Percentiles rank a stretch among this genome's conserved stretches.
These are phyloP conservation scores for Boloria selene DNA, from an alignment of 2,888 invertebrate species.

Conservation along the genomic window DNA sequence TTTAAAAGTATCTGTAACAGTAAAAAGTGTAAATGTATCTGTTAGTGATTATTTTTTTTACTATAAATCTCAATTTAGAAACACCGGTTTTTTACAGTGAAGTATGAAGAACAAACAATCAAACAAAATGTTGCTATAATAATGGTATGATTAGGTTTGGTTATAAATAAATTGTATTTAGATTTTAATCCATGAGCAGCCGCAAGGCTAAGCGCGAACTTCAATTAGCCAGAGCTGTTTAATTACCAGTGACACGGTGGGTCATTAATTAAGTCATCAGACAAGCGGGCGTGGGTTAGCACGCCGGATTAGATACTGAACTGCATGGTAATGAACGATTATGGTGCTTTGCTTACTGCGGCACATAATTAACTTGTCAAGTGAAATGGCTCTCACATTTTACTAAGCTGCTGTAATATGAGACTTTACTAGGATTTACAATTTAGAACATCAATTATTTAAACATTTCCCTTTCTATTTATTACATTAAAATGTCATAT, in stretches of 20 bases:
- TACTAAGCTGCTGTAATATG: conserved; percentile 28
- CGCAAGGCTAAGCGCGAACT: conserved; percentile 64
- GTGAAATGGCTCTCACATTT: conserved; percentile 37
- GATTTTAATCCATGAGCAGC: conserved; percentile 71
- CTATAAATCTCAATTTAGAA: no score
- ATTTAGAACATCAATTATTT: not conserved
- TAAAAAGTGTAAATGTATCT: no score
- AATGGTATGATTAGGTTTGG: not conserved
- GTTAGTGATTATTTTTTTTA: no score
- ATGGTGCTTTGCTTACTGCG: conserved; percentile 49
- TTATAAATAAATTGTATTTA: conserved; percentile 67
- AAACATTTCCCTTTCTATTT: not conserved
- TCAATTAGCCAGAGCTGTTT: conserved; percentile 77
- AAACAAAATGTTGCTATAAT: not conserved
- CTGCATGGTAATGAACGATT: conserved; percentile 66
- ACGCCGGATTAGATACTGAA: conserved; percentile 66
- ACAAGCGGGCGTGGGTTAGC: conserved; percentile 66
- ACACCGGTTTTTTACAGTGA: no score
- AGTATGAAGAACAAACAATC: not conserved
- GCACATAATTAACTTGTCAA: conserved; percentile 43
- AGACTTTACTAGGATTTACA: conserved; percentile 1
- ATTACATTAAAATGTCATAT: not conserved
- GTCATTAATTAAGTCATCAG: conserved; percentile 81
- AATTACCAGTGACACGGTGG: conserved; percentile 77
- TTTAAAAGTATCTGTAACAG: no score